These are phyloP conservation scores for Anas acuta DNA, from an alignment of 2,797 vertebrate species.

Conservation along the genomic window DNA sequence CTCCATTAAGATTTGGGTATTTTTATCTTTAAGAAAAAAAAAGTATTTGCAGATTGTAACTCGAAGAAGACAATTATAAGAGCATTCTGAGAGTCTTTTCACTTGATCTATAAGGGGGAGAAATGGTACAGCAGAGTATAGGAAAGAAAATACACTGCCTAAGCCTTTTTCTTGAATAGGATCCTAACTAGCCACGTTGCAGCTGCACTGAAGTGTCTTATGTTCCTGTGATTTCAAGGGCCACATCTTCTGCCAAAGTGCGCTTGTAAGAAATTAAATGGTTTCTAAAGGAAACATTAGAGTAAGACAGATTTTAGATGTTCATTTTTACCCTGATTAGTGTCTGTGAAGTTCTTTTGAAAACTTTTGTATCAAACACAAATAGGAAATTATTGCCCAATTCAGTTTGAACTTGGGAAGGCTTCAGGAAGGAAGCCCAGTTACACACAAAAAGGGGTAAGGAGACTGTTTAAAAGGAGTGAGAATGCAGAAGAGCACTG, in stretches of 20 bases:
- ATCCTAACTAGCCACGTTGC: constrained; percentile 75
- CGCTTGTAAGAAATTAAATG: constrained; percentile 63
- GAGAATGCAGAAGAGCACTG: not conserved
- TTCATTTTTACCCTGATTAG: constrained; percentile 71
- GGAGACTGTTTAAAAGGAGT: constrained; percentile 4
- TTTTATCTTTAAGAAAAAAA: constrained; percentile 72
- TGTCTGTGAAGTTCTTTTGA: constrained; percentile 54
- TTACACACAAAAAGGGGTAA: constrained; percentile 21
- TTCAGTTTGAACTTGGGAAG: not conserved
- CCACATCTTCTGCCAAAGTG: constrained; percentile 70
- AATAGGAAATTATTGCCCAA: constrained; percentile 60
- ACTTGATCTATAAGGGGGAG: constrained; percentile 64
- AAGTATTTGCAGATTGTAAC: constrained; percentile 72
- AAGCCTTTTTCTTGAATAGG: constrained; percentile 78
- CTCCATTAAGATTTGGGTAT: constrained; percentile 82
- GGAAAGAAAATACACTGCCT: constrained; percentile 63
- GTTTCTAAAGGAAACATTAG: constrained; percentile 66
- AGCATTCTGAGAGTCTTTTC: constrained; percentile 76
- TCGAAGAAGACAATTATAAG: constrained; percentile 72
- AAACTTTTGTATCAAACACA: constrained; percentile 50
- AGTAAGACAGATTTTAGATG: constrained; percentile 68
- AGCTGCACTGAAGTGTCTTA: constrained; percentile 73
- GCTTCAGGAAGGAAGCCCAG: constrained; percentile 56
- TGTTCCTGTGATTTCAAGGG: constrained; percentile 71
- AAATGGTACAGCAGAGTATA: constrained; percentile 72